Conservation (phyloP, 2,888 invertebrate species). For the Tenthredo livida region DNA sequence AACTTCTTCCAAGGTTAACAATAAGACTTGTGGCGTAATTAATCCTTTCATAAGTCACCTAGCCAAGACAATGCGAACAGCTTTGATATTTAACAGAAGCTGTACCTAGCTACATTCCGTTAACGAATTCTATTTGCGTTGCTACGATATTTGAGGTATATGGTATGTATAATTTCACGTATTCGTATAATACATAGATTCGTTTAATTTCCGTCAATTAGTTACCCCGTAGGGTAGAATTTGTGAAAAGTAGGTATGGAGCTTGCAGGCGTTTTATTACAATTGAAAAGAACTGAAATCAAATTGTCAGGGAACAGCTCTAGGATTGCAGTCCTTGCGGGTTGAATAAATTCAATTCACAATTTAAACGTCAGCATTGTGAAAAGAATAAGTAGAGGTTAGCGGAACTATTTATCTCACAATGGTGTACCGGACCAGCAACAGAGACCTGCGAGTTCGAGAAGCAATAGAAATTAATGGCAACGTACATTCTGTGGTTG, state of each 20-base stretch:
- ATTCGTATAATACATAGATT: not conserved
- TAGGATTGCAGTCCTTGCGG: constrained; percentile 12
- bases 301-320: constrained; percentile 8
- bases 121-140: not conserved
- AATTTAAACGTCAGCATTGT: constrained; percentile 49
- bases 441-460: constrained; percentile 12
- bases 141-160: not conserved
- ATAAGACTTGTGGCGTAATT: constrained; percentile 29
- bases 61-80: not conserved
- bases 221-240: not conserved
- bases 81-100: constrained; percentile 18
- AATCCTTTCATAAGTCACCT: constrained; percentile 16
- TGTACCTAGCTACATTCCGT: not conserved
- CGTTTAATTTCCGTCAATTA: not conserved
- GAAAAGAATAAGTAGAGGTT: constrained; percentile 50
- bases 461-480: constrained; percentile 53
- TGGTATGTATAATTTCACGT: not conserved
- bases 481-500: constrained; percentile 47
- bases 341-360: constrained; percentile 49
- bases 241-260: not conserved
- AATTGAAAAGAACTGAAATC: constrained; percentile 42
- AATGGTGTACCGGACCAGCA: constrained; percentile 29
- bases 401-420: constrained; percentile 48
- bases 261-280: not conserved
- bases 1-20: constrained; percentile 31